Base-by-base conservation (phyloP, 2,888 invertebrate genomes). In the Pyrocoelia pectoralis region DNA sequence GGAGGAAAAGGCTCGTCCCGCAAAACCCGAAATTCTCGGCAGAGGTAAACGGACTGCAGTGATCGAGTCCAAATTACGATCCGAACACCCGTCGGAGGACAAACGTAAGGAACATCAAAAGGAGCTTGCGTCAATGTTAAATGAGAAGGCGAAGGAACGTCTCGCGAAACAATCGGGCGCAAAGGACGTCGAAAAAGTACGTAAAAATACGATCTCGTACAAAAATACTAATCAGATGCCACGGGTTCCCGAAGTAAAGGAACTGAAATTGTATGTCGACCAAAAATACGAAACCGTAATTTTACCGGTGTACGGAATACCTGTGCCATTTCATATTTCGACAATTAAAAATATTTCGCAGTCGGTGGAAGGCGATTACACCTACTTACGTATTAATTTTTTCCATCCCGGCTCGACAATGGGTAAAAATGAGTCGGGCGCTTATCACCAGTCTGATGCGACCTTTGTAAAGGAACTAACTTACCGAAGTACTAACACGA, bases 381-480 rank as follows among this genome's bases (percentile, higher is more conserved):
- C 98, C 0, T 99, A 99, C 82, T 88, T 99, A 71, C 90, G 94
- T 79, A 93, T 99, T 75, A 99, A 99, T 82, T 99, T 99, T 82
- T 98, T 97, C 83, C 97, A 98, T 82, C 99, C 99, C 28, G 99
- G 98, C 14, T 93, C 95, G 9, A 94, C 98, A 0, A 93, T 99
- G 88, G 97, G 97, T 0, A 88, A 94, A 65, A 94, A 94, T 74
- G 98, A 98, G 78, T 94, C 94, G 5, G 93, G 93, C 1, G 87
- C 90, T 61, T 98, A 97, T 80, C 90, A 95, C 1, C 93, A 97
- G 77, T 96, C 98, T 0, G 96, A 98, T 80, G 96, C 98, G 1
- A 97, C 96, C 0, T 99, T 97, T 80, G 90, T 98, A 9, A 99
- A 99, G 84, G 99, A 99, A 88, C 91, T 99, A 89, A 98, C 98